These are phyloP conservation scores for Himalopsyche kuldschensis DNA, from an alignment of 2,888 invertebrate genomes.

Conservation along the genomic window DNA sequence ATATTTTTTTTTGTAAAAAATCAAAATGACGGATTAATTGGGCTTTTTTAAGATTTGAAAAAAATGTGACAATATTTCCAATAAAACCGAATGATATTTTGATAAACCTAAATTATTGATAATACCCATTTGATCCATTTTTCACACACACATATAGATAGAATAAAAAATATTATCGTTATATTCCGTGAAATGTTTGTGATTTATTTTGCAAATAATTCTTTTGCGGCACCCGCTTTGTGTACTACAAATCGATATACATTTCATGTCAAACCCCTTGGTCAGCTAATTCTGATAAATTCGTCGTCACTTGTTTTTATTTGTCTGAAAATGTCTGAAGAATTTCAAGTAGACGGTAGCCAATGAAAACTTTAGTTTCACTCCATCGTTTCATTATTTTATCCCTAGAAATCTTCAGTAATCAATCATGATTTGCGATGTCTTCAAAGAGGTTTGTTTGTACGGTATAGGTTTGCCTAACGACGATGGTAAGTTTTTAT, in stretches of 20 bases:
- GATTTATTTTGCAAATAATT: no score
- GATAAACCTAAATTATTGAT: no score
- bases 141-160: no score
- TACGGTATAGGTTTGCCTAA: constrained; percentile 20
- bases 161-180: no score
- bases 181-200: no score
- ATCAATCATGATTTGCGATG: constrained; percentile 39
- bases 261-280: neutral
- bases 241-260: neutral
- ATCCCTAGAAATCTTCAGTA: constrained; percentile 28
- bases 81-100: no score
- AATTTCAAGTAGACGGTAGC: neutral
- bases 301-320: neutral
- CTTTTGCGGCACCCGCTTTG: neutral
- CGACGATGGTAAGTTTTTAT: constrained; percentile 19
- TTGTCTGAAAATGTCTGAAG: neutral
- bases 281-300: neutral
- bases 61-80: no score
- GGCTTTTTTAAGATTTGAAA: no score
- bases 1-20: no score
- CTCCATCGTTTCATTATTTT: constrained; percentile 34
- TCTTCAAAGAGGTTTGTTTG: constrained; percentile 24
- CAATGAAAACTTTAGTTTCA: neutral
- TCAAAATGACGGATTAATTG: no score
- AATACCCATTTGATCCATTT: no score